Evolutionary conservation across 2,888 invertebrate genomes (phyloP), one percentile per base, ranked within the genome.

Genomic region (Eulithis prunata): DNA sequence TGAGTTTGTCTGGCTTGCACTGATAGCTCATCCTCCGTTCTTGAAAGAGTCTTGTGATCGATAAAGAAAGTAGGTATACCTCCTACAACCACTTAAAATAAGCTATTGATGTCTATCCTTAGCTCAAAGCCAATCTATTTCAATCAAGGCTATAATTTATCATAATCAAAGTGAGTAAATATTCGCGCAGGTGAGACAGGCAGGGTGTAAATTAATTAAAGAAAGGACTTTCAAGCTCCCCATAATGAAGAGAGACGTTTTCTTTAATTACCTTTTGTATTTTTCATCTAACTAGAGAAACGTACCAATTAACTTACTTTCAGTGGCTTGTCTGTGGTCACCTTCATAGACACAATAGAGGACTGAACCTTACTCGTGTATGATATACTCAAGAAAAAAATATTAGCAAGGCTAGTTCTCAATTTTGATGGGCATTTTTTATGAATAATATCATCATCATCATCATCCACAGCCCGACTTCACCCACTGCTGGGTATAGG

Each of bases 181-280:
- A 68, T 68, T 56, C 36, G 41, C 67, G 56, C 57, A 68, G 59
- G 68, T 52, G 64, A 47, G 52, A 56, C n/a, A 58, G 49, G 51
- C 54, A 66, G 72, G 85, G 84, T 80, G 85, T 88, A 89, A 87
- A 90, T 86, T 90, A 72, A 87, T 89, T 86, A 86, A 77, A 76
- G 78, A 88, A 87, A 88, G 82, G 83, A 82, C 85, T 84, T 80
- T 85, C 81, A 79, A 82, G 82, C 83, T 74, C 71, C 62, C 62
- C 76, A 82, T 90, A 91, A 91, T 88, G 87, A 91, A 89, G 90
- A 91, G 87, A 81, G 91, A 90, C 88, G 88, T 86, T 85, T 84
- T 83, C 84, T 90, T 82, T 90, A 90, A 90, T 92, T 91, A 90
- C 87, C 87, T 88, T 87, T 89, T 86, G 85, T 88, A 90, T 91